These are phyloP conservation scores for Ariopsis seemanni DNA, from an alignment of 2,113 vertebrate species.

Conservation along the genomic window DNA sequence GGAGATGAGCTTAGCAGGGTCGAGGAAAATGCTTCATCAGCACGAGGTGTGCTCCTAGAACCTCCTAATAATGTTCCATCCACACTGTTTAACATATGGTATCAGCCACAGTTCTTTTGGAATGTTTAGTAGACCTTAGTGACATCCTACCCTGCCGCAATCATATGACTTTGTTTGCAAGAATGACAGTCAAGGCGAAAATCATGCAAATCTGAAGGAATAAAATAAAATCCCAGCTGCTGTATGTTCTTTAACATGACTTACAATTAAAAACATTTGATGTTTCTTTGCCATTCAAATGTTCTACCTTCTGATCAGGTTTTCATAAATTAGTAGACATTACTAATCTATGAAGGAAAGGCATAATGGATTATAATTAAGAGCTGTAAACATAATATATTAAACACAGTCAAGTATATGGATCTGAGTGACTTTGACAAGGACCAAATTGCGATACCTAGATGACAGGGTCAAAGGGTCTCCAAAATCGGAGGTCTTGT, in stretches of 20 bases:
- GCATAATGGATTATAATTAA: too few species aligned
- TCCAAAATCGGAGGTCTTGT: too few species aligned
- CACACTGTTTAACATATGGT: conserved; percentile 25
- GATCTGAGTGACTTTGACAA: too few species aligned
- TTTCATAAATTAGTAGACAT: background rate
- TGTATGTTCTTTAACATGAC: background rate
- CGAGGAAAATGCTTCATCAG: conserved; percentile 44
- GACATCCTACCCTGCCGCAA: background rate
- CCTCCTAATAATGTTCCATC: conserved; percentile 27
- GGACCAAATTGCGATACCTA: too few species aligned
- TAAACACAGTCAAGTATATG: too few species aligned
- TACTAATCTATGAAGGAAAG: too few species aligned
- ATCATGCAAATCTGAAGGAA: background rate
- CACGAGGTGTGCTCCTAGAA: conserved; percentile 27
- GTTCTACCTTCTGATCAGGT: background rate
- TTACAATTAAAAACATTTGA: background rate
- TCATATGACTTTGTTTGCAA: background rate
- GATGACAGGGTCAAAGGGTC: too few species aligned
- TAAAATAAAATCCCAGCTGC: background rate
- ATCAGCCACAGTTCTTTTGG: background rate
- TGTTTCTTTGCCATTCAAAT: background rate
- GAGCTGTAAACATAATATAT: too few species aligned
- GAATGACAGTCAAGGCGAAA: background rate
- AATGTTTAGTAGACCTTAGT: background rate
- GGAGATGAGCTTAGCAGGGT: conserved; percentile 46